Conservation (phyloP, 35 echinoderm and acorn worm species). For the Acanthaster planci region DNA sequence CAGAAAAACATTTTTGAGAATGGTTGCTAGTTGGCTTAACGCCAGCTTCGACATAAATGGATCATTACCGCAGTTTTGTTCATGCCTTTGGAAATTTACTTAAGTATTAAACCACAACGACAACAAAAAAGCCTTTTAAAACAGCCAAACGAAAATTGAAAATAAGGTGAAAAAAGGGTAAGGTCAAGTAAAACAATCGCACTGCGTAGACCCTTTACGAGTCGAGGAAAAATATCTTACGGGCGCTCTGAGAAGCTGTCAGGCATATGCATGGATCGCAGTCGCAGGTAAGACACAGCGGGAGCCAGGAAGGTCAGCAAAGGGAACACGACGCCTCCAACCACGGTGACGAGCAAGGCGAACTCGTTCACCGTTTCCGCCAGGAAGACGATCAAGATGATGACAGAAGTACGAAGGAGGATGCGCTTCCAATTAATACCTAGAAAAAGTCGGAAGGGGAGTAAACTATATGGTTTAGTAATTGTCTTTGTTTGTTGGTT, state of each 20-base stretch:
- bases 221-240: not conserved
- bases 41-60: too few species aligned
- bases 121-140: too few species aligned
- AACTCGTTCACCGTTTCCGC: not conserved
- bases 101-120: too few species aligned
- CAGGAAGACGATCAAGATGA: constrained; percentile 4
- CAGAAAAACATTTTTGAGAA: too few species aligned
- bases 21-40: too few species aligned
- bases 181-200: not conserved
- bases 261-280: not conserved
- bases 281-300: not conserved
- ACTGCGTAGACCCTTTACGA: not conserved
- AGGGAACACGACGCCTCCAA: constrained; percentile 14
- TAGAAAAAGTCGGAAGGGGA: not conserved
- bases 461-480: not conserved
- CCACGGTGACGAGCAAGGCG: not conserved
- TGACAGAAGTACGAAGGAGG: not conserved
- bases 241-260: constrained; percentile 18
- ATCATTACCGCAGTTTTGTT: too few species aligned
- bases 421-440: not conserved
- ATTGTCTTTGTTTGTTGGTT: too few species aligned
- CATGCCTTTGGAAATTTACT: too few species aligned
- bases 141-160: too few species aligned
- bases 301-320: constrained; percentile 2
- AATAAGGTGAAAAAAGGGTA: not conserved